Conservation (phyloP, 1,140 invertebrate species). For the Drosophila varians region DNA sequence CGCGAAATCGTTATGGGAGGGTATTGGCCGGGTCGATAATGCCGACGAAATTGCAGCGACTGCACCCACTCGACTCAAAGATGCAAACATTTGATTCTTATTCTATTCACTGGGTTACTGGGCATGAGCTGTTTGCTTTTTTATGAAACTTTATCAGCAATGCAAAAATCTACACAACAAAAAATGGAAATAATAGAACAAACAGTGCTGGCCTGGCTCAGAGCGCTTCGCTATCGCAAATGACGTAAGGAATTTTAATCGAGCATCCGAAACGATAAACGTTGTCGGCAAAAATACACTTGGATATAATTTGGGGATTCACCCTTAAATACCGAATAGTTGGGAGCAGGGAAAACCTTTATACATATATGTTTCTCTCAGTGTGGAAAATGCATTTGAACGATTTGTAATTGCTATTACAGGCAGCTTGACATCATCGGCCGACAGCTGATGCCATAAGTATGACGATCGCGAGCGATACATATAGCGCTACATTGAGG, state of each 20-base stretch:
- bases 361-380: no score
- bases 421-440: constrained; percentile 72
- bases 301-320: neutral
- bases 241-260: constrained; percentile 79
- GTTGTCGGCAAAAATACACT: constrained; percentile 31
- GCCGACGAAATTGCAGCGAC: neutral
- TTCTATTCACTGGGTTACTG: constrained; percentile 54
- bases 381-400: constrained; percentile 32
- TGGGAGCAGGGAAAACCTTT: no score
- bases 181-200: neutral
- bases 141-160: constrained; percentile 36
- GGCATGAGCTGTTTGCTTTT: constrained; percentile 11
- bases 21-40: constrained; percentile 29
- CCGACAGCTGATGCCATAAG: constrained; percentile 47
- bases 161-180: constrained; percentile 22
- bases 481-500: neutral
- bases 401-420: constrained; percentile 77
- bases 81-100: constrained; percentile 6
- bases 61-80: constrained; percentile 36
- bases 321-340: no score
- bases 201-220: neutral
- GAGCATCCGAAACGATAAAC: constrained; percentile 73
- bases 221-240: constrained; percentile 56
- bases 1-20: constrained; percentile 27
- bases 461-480: constrained; percentile 9